Percentiles rank a stretch among this genome's conserved stretches.
phyloP scores from a whole-genome alignment of 2,797 vertebrate species.

The Clarias laeviceps region DNA sequence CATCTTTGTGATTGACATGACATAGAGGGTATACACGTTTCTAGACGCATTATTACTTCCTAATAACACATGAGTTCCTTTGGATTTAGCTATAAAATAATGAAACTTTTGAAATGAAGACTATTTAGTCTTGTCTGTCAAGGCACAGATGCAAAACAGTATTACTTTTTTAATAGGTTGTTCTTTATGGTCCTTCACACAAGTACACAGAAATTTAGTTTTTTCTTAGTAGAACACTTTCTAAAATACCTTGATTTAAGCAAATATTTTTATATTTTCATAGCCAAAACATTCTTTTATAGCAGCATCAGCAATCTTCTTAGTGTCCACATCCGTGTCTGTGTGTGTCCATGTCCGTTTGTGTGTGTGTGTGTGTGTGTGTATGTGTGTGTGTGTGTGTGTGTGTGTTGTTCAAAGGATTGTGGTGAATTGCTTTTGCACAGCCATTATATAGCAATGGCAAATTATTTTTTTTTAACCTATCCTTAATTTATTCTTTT shows the following conservation, averaged over 20 bases:
- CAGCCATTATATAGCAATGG: not conserved
- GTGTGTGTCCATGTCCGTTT: not conserved
- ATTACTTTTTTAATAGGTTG: not conserved
- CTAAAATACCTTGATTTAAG: not conserved
- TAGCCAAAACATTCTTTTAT: not conserved
- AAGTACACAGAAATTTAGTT: not conserved
- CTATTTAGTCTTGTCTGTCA: not conserved
- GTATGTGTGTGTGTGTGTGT: not conserved
- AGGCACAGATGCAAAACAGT: not conserved
- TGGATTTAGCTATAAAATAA: not conserved
- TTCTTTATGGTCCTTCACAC: not conserved
- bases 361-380: not conserved
- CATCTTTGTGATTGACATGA: no score
- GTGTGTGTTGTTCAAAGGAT: conserved; percentile 7
- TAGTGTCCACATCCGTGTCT: not conserved
- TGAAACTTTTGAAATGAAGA: not conserved
- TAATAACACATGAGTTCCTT: not conserved
- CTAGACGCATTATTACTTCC: not conserved
- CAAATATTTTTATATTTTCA: not conserved
- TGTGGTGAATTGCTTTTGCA: not conserved
- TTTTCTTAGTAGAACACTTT: not conserved
- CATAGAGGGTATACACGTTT: not conserved
- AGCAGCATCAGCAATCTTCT: not conserved
- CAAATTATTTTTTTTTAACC: not conserved
- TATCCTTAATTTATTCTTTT: not conserved